These are phyloP conservation scores for Cavia porcellus DNA, from an alignment of 2,113 vertebrate genomes.

Conservation along the genomic window DNA sequence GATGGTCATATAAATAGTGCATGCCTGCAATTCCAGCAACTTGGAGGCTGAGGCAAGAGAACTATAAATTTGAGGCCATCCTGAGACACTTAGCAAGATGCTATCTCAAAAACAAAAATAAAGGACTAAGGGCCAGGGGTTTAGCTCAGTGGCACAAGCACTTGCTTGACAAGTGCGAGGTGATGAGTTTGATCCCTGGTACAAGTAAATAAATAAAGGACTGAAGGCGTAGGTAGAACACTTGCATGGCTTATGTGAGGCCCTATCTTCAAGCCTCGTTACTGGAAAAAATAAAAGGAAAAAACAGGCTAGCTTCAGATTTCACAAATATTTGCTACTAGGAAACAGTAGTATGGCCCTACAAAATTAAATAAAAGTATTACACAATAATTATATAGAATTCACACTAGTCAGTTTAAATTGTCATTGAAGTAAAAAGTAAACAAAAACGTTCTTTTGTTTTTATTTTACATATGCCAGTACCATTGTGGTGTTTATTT, in stretches of 20 bases:
- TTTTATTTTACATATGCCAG: background rate
- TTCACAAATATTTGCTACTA: background rate
- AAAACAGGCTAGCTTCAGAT: background rate
- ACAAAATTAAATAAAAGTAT: constrained; percentile 1
- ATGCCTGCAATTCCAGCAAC: background rate
- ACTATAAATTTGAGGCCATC: background rate
- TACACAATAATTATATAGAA: background rate
- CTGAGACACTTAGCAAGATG: background rate
- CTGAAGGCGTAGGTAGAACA: no score
- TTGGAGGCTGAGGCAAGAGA: background rate
- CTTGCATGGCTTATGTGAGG: background rate
- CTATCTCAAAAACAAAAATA: background rate
- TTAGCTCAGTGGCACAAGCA: no score
- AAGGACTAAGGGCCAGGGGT: no score
- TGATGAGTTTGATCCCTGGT: no score
- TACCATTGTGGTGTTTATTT: background rate
- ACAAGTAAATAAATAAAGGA: no score
- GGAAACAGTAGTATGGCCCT: background rate
- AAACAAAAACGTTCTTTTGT: background rate
- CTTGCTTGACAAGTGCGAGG: no score
- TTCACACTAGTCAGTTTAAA: background rate
- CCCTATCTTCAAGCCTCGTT: background rate
- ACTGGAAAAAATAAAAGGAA: background rate
- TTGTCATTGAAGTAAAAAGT: constrained; percentile 4
- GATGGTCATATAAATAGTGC: background rate